Evolutionary conservation across 2,888 invertebrate species (phyloP).

Genomic region (Spilosoma lubricipeda): DNA sequence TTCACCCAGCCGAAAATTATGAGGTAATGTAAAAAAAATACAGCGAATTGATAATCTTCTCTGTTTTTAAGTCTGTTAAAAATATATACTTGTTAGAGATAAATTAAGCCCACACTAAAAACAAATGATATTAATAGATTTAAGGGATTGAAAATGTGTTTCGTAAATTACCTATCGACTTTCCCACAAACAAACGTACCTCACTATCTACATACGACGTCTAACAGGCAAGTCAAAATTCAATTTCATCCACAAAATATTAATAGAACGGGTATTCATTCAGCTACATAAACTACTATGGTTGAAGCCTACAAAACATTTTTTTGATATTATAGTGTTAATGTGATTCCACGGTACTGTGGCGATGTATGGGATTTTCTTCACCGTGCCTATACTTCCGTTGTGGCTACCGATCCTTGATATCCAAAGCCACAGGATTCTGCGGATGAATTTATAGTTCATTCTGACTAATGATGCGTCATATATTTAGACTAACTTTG

Average conservation of each 20-base stretch:
- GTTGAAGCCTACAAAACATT: slow-evolving; percentile 16
- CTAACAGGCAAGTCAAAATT: background rate
- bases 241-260: slow-evolving; percentile 3
- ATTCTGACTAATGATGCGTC: slow-evolving; percentile 12
- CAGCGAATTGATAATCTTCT: too few species aligned
- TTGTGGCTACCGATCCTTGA: slow-evolving; percentile 44
- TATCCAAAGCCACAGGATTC: slow-evolving; percentile 42
- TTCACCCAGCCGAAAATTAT: too few species aligned
- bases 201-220: too few species aligned
- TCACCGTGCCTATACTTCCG: slow-evolving; percentile 17
- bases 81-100: background rate
- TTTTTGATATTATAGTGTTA: slow-evolving; percentile 36
- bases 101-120: background rate
- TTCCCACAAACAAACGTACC: too few species aligned
- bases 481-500: slow-evolving; percentile 28
- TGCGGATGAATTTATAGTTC: slow-evolving; percentile 43
- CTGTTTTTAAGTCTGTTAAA: too few species aligned
- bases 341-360: slow-evolving; percentile 49
- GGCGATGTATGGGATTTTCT: slow-evolving; percentile 34
- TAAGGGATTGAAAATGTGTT: background rate
- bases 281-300: slow-evolving; percentile 14
- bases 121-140: background rate
- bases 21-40: too few species aligned
- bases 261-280: slow-evolving; percentile 5
- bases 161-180: too few species aligned